phyloP scores from a whole-genome alignment of 2,888 invertebrate species.

The Cerastoderma edule region DNA sequence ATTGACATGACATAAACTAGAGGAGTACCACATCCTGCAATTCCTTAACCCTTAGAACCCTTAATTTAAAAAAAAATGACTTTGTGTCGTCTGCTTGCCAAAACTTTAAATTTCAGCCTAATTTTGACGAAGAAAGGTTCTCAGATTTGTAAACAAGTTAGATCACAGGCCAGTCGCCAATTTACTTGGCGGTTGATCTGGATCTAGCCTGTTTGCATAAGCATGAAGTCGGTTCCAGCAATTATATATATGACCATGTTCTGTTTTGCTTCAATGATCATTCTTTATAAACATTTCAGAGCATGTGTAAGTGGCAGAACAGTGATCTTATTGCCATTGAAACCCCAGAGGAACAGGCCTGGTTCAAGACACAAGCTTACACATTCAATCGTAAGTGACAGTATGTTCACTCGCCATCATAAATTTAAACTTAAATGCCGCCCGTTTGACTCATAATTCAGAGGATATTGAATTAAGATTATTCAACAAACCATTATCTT shows the following conservation, averaged over 20 bases:
- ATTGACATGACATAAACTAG: no score
- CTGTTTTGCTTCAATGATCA: no score
- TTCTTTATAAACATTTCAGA: constrained; percentile 11
- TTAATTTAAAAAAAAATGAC: no score
- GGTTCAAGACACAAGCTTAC: background rate
- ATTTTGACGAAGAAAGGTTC: no score
- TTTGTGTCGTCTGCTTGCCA: no score
- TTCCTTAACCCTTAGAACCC: no score
- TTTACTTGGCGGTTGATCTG: no score
- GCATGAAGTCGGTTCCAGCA: background rate
- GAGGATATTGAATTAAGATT: no score
- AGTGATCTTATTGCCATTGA: constrained; percentile 1
- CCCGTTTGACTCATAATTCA: background rate
- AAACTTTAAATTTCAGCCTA: no score
- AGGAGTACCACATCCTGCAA: no score
- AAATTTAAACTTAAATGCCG: background rate
- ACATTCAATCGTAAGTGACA: constrained; percentile 2
- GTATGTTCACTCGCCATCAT: background rate
- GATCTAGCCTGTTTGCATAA: background rate
- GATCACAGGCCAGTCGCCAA: no score
- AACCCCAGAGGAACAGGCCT: background rate
- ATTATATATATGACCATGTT: background rate
- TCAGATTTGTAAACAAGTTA: no score
- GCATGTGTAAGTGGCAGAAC: background rate
- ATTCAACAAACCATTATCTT: background rate